Evolutionary conservation across 2,888 invertebrate genomes (phyloP), one percentile per base, ranked within the genome.

Genomic region (Eumerus sabulonum): DNA sequence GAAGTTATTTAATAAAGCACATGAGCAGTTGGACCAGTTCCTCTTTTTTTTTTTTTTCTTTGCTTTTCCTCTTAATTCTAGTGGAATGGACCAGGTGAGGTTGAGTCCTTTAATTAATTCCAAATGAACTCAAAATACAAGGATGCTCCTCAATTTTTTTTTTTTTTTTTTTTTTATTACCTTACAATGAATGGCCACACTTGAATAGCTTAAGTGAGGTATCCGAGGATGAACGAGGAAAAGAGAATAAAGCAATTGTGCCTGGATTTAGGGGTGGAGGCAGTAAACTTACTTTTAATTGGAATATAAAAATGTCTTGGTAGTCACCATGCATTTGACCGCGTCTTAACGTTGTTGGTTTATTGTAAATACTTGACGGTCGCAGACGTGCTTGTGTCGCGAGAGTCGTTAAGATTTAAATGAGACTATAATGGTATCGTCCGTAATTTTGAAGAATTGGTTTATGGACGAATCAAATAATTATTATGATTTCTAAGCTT

Each of bases 71-170:
- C 4, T 27, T 50, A 27, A 9, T 35, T 51, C 14, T 13, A 4
- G 1, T 17, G n/a, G 17, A 51, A 53, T 44, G 19, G 14, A 53
- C 48, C 79, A 79, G 74, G 60, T 74, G 79, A 70, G 54, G 53
- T 60, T 50, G 68, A 59, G 45, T 68, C 64, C 64, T 68, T 68
- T 79, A 79, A 79, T 79, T 74, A 79, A 79, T 74, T 79, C 68
- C 73, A 74, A 73, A 59, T 63, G 54, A 79, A 72, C 64, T 68
- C 62, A 19, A 73, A 9, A 66, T 40, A 16, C 38, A 47, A 66
- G 47, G 16, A n/a, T 38, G 36, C 27, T 38, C 27, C 17, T 16
- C 11, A 7, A 48, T 14, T 45, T 11, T 60, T 51, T 17, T 51
- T 27, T 40, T 42, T 54, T 12, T 11, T n/a, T 45, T 53, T 42